A percentile compares a stretch with the other conserved stretches of the same genome.
Evolutionary conservation across 2,113 vertebrate genomes (phyloP).

Genomic region (Caretta caretta): DNA sequence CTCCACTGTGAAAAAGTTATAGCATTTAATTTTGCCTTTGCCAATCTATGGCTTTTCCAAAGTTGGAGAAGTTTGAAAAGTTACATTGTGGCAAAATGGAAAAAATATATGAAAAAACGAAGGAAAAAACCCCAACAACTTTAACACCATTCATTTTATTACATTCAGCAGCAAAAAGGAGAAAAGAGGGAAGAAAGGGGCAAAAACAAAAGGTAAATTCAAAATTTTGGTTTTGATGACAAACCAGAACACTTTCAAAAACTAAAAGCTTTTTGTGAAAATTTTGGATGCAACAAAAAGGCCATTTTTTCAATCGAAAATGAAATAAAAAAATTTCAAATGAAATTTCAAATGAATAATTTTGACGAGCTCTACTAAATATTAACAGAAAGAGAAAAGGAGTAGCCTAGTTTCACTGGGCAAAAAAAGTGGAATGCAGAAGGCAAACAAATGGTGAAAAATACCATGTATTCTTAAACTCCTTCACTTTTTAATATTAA

Average conservation of each 20-base stretch:
- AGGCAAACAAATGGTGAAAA: not conserved
- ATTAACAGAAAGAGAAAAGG: not conserved
- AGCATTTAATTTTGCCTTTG: constrained; percentile 66
- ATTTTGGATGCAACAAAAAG: constrained; percentile 7
- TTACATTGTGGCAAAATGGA: constrained; percentile 53
- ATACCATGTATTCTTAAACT: not conserved
- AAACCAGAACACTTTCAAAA: not conserved
- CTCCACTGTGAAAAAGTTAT: constrained; percentile 24
- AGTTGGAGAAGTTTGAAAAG: constrained; percentile 57
- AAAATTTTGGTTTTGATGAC: not conserved
- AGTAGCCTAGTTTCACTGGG: not conserved
- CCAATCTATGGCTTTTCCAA: constrained; percentile 13
- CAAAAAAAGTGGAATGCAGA: not conserved
- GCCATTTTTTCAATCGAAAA: constrained; percentile 7
- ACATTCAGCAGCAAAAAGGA: not conserved
- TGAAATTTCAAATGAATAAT: not conserved
- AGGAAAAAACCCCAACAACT: constrained; percentile 38
- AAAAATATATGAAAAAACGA: constrained; percentile 56
- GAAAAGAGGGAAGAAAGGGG: not conserved
- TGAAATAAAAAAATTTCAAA: not conserved
- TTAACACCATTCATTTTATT: fast-evolving
- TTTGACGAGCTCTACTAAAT: not conserved
- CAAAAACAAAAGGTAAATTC: not conserved
- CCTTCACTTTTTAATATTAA: not conserved
- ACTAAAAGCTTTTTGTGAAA: not conserved